Conservation (phyloP, 2,888 invertebrate genomes). For the Dynastes maya region DNA sequence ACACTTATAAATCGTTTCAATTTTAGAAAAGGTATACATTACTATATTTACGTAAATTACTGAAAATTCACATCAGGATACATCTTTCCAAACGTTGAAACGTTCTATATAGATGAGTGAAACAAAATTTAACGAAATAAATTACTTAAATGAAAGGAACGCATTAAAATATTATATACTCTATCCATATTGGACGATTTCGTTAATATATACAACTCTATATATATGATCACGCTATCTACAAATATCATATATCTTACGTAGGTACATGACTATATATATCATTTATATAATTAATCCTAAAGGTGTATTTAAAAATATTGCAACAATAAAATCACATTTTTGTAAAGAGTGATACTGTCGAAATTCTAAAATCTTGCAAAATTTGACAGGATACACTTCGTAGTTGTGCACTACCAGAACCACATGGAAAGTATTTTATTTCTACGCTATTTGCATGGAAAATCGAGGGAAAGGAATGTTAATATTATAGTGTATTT, state of each 20-base stretch:
- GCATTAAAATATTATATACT: not conserved
- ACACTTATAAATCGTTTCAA: too few relatives aligned
- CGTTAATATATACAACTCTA: slow-evolving; percentile 26
- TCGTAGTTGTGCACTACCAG: slow-evolving; percentile 1
- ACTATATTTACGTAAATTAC: too few relatives aligned
- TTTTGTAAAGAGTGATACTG: slow-evolving; percentile 22
- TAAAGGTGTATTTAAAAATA: slow-evolving; percentile 60
- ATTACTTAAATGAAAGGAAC: not conserved
- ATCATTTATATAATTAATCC: slow-evolving; percentile 33
- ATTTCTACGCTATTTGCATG: not conserved
- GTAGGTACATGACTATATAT: slow-evolving; percentile 11
- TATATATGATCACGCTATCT: slow-evolving; percentile 44
- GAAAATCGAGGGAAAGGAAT: not conserved
- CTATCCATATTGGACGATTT: not conserved
- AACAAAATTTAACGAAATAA: too few relatives aligned
- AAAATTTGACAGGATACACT: not conserved
- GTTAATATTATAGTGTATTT: too few relatives aligned
- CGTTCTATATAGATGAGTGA: too few relatives aligned
- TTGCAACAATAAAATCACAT: slow-evolving; percentile 67
- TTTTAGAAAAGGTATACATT: too few relatives aligned
- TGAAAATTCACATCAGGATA: too few relatives aligned
- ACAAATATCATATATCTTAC: slow-evolving; percentile 29
- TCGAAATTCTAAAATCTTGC: not conserved
- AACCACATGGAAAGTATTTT: not conserved
- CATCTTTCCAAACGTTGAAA: too few relatives aligned